Conservation (phyloP, 1,140 invertebrate species). For the Hermetia illucens region DNA sequence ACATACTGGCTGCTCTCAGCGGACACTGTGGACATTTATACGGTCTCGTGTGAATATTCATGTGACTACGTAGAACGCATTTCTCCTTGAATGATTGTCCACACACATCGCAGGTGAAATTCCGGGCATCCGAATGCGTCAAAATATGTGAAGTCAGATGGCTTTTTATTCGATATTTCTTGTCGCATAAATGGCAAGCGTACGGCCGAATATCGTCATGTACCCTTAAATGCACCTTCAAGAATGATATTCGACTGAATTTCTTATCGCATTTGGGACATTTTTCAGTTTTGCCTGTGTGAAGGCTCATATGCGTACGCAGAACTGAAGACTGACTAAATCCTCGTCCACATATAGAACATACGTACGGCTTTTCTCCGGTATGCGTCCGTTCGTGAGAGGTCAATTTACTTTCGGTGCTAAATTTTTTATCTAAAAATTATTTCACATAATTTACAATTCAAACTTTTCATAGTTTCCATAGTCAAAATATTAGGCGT, state of each 20-base stretch:
- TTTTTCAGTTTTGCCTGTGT: slow-evolving; percentile 1
- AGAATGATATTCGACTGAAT: slow-evolving; percentile 1
- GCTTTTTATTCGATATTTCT: slow-evolving; percentile 4
- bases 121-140: slow-evolving; percentile 3
- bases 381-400: slow-evolving; percentile 7
- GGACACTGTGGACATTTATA: slow-evolving; percentile 3
- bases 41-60: slow-evolving; percentile 2
- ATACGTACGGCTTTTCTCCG: slow-evolving; percentile 6
- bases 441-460: background rate
- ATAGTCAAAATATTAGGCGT: background rate
- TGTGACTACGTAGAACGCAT: slow-evolving; percentile 2
- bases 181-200: background rate
- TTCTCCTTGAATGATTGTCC: background rate
- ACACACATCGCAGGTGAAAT: slow-evolving; percentile 1
- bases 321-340: slow-evolving; percentile 4
- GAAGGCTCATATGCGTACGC: slow-evolving; percentile 5
- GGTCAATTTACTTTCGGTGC: slow-evolving; percentile 1
- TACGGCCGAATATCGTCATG: slow-evolving; percentile 1
- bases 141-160: slow-evolving; percentile 3
- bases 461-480: background rate
- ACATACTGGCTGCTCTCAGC: no score
- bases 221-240: slow-evolving; percentile 3
- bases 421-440: slow-evolving; percentile 1
- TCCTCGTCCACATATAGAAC: slow-evolving; percentile 2
- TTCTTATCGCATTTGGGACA: slow-evolving; percentile 6